Percentiles rank a stretch among this genome's conserved stretches.
phyloP scores from a whole-genome alignment of 2,797 vertebrate genomes.

The Myotis planiceps region DNA sequence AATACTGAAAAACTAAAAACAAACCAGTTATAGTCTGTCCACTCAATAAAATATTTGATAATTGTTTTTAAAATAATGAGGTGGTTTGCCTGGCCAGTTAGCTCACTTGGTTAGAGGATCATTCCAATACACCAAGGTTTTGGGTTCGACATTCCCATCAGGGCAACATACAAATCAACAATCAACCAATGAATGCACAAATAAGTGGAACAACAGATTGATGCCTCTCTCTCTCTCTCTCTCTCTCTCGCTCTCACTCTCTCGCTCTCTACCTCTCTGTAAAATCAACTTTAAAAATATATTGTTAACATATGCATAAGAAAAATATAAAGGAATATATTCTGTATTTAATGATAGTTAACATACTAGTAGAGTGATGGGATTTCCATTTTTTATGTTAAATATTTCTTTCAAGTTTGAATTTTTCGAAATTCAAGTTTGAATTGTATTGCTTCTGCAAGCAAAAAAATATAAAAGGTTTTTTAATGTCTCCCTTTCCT shows the following conservation, averaged over 20 bases:
- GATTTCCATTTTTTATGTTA: not conserved
- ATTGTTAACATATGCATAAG: not conserved
- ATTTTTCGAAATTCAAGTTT: not conserved
- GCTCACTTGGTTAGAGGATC: not conserved
- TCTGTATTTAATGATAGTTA: constrained; percentile 5
- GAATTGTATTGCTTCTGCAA: not conserved
- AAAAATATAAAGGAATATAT: constrained; percentile 15
- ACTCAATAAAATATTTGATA: not conserved
- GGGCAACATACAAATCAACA: not conserved
- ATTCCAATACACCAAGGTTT: too few species aligned
- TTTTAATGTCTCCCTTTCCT: not conserved
- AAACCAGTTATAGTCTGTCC: constrained; percentile 13
- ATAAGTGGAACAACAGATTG: too few species aligned
- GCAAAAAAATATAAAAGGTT: not conserved
- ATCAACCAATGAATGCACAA: not conserved
- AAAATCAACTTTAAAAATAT: not conserved
- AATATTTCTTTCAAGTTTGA: constrained; percentile 16
- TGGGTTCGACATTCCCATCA: not conserved
- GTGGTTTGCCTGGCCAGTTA: not conserved
- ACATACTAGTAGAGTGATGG: not conserved
- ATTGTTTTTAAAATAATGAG: not conserved
- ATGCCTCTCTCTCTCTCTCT: too few species aligned
- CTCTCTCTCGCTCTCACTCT: too few species aligned
- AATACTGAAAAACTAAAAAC: constrained; percentile 25
- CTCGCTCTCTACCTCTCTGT: not conserved